These are phyloP conservation scores for Sterna hirundo DNA, from an alignment of 2,113 vertebrate genomes.

Conservation along the genomic window DNA sequence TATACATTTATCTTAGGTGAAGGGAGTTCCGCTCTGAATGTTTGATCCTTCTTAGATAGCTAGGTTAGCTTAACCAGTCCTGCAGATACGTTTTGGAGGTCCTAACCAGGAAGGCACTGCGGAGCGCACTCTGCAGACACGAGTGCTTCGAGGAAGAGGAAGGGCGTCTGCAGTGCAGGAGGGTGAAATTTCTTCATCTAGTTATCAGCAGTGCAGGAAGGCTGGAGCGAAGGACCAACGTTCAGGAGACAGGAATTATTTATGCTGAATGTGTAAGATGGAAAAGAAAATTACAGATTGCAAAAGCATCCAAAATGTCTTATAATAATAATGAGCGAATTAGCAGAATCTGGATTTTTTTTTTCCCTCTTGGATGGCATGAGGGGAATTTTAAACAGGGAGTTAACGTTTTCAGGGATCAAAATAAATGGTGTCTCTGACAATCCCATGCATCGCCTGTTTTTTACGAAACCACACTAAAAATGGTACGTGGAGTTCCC, in stretches of 20 bases:
- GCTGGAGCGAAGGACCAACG: background rate
- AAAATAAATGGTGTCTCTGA: background rate
- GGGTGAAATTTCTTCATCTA: background rate
- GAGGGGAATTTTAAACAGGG: background rate
- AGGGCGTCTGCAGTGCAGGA: background rate
- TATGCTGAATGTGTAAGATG: background rate
- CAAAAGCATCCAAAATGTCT: background rate
- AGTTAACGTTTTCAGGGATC: background rate
- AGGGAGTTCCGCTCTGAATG: background rate
- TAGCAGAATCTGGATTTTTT: background rate
- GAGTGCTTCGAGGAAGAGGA: fast-evolving
- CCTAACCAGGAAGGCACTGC: background rate
- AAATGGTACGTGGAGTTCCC: background rate
- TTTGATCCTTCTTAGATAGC: background rate
- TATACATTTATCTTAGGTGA: background rate
- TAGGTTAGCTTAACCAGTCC: background rate
- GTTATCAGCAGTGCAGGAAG: background rate
- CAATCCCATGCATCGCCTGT: background rate
- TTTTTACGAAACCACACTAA: background rate
- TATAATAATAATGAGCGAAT: background rate
- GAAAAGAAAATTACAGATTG: background rate
- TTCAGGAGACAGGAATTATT: background rate
- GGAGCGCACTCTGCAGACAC: background rate
- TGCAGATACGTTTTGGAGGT: background rate
- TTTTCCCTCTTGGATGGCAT: background rate